These are phyloP conservation scores for Dendrocincla tyrannina DNA, from an alignment of 2,797 vertebrate species.

Conservation along the genomic window DNA sequence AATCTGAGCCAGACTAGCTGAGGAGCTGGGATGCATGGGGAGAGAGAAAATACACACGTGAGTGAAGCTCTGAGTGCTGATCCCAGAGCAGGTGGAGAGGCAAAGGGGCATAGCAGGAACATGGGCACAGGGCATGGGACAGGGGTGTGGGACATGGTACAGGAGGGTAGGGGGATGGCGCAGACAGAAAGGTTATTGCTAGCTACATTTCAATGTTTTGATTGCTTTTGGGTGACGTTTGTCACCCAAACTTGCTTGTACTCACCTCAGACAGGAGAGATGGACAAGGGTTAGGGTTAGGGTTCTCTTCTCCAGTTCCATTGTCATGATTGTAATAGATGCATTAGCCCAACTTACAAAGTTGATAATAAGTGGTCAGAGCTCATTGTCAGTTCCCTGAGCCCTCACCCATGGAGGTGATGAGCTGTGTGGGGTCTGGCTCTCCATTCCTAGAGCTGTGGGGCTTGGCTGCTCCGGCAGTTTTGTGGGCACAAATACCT, in stretches of 20 bases:
- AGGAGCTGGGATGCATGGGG: accelerated
- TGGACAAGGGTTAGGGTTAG: neutral
- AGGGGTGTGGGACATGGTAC: accelerated
- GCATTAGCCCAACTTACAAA: neutral
- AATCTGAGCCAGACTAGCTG: neutral
- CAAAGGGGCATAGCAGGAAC: neutral
- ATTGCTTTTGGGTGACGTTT: neutral
- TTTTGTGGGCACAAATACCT: neutral
- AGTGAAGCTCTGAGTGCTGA: neutral
- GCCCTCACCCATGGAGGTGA: neutral
- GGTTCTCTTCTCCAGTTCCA: neutral
- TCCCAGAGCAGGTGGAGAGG: neutral
- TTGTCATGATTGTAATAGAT: neutral
- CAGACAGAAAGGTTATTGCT: neutral
- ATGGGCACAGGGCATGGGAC: neutral
- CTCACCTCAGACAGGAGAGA: neutral
- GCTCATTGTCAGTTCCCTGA: neutral
- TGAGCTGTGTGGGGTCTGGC: neutral
- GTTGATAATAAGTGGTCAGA: neutral
- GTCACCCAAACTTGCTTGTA: neutral
- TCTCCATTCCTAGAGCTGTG: neutral
- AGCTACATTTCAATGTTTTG: neutral
- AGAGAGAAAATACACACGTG: accelerated
- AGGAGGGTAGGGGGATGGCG: neutral
- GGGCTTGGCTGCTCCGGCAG: neutral